Base-by-base conservation (phyloP, 1,140 invertebrate species). In the Heliconius hermathena region DNA sequence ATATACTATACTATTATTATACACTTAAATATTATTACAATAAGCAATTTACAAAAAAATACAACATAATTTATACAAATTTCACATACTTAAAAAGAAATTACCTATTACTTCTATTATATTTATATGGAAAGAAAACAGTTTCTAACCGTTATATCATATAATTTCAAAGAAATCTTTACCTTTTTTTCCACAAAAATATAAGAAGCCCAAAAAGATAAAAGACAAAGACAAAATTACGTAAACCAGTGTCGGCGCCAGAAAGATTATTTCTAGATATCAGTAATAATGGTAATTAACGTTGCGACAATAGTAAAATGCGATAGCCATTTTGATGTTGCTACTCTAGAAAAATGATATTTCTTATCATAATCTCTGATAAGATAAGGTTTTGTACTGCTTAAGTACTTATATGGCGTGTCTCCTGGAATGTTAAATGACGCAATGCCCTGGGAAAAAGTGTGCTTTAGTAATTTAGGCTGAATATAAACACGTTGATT, bases 341-440 rank as follows among this genome's bases (percentile, higher is more conserved):
- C 60, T 66, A 66, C 60, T 29, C 60, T 29, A 66, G 60, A 66
- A 66, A 66, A 66, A 22, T n/a, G 3, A 22, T 66, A 26, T 66
- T 66, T 66, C 41, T 79, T 79, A 82, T 60, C 73, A 18, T 80
- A 78, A 82, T 82, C 81, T 52, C 36, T 73, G 78, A 82, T 82
- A 80, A 82, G 81, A 80, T 80, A 82, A 78, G 9, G 13, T 49
- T 36, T 74, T 79, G 46, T 85, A 89, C 83, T 85, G n/a, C 20
- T 41, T 66, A 29, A 22, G 49, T 33, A 22, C 18, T 18, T 38
- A 18, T 46, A n/a, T 8, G 22, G 36, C 3, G 22, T 38, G 38
- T 20, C 11, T 71, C n/a, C 18, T 26, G 36, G 60, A 76, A 76
- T 76, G 57, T 9, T 26, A 20, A 29, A 36, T 76, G 74, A 76